These are phyloP conservation scores for Microtus oregoni DNA, from an alignment of 2,113 vertebrate species.

Conservation along the genomic window DNA sequence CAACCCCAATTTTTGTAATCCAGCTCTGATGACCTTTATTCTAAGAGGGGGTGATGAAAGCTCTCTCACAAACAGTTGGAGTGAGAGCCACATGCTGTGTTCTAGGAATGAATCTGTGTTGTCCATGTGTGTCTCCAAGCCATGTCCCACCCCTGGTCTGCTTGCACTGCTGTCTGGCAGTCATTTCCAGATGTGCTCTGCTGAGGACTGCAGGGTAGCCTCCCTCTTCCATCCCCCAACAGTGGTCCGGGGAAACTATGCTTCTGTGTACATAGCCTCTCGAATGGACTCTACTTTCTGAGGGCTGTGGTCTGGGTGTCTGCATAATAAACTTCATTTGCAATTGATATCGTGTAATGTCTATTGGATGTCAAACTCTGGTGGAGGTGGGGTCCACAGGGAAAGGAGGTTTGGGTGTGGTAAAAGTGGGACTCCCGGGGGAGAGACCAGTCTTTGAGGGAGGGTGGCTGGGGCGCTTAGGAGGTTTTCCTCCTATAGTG, in stretches of 20 bases:
- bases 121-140: constrained; percentile 2
- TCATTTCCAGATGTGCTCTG: not conserved
- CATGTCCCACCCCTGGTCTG: not conserved
- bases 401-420: not conserved
- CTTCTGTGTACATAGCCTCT: constrained; percentile 64
- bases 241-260: not conserved
- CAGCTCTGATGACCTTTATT: not conserved
- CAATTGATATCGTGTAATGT: constrained; percentile 52
- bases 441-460: not conserved
- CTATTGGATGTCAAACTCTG: constrained; percentile 10
- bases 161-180: not conserved
- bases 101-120: not conserved
- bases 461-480: not conserved
- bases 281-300: constrained; percentile 5
- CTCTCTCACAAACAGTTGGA: constrained; percentile 11
- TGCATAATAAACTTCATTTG: constrained; percentile 79
- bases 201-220: not conserved
- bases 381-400: not conserved
- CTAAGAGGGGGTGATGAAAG: constrained; percentile 29
- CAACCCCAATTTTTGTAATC: not conserved
- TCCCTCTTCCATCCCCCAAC: not conserved
- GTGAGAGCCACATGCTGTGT: not conserved
- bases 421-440: not conserved
- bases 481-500: not conserved
- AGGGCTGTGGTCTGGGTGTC: constrained; percentile 65